Evolutionary conservation across 2,888 invertebrate species (phyloP), one percentile per base, ranked within the genome.

Genomic region (Tetragonisca angustula): DNA sequence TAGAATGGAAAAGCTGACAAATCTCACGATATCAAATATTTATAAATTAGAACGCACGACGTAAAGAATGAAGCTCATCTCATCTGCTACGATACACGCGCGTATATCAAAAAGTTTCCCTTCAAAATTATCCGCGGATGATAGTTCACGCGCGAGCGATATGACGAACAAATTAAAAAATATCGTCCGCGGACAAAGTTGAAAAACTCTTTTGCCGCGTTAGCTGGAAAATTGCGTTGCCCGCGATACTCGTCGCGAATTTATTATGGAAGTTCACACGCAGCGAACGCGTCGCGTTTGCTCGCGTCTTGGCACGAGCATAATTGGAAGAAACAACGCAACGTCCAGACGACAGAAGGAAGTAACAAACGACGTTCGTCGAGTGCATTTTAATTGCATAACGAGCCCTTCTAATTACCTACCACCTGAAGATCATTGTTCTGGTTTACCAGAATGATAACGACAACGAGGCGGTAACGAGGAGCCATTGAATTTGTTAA

Each of bases 311-410:
- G 56, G 77, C 73, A 78, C 76, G 72, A 27, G 27, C 27, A 43
- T 83, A 88, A 88, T 89, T 85, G 81, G 75, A 68, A 69, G 77
- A 61, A 81, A 85, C 78, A 83, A 62, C 73, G 79, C 43, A 21
- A 52, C 27, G 27, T 24, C 56, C 64, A n/a, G 77, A 13, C 36
- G 77, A 19, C 36, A 36, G 52, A 36, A 79, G 56, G 52, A 59
- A 54, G 52, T 77, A 74, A 70, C 9, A 54, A 27, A 32, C 76
- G 43, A 43, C 65, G 67, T 56, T 36, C 79, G 70, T 79, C 81
- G 80, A 76, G 80, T 54, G 79, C 76, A 70, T 84, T 88, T 89
- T 89, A 89, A 89, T 89, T 84, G 83, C 84, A 73, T 83, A 87
- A 89, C 78, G 84, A 82, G 85, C 71, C 70, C 69, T 80, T 74